Conservation (phyloP, 2,113 vertebrate genomes). For the Zonotrichia leucophrys region DNA sequence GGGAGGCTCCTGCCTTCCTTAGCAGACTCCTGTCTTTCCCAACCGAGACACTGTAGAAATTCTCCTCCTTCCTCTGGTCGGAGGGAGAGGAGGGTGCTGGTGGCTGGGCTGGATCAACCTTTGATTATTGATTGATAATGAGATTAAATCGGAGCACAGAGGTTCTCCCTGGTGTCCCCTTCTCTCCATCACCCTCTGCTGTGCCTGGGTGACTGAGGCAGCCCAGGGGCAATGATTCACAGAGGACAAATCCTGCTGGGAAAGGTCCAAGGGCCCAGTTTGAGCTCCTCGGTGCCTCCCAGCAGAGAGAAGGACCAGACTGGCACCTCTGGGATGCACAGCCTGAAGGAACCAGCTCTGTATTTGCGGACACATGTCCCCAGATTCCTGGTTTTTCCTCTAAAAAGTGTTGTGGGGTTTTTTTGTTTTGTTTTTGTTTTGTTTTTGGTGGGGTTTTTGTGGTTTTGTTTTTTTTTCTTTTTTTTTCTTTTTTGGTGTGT, state of each 20-base stretch:
- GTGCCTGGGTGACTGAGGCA: fast-evolving
- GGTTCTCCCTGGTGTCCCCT: background rate
- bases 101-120: background rate
- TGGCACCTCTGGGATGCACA: background rate
- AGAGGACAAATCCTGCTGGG: background rate
- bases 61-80: background rate
- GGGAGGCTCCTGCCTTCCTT: no score
- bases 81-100: background rate
- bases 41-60: background rate
- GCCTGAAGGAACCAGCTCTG: background rate
- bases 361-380: background rate
- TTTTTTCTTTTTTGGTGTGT: no score
- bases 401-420: background rate
- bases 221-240: fast-evolving
- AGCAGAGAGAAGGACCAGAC: background rate
- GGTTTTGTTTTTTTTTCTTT: no score
- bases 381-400: background rate
- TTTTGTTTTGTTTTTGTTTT: background rate
- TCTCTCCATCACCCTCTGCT: background rate
- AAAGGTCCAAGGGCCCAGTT: fast-evolving
- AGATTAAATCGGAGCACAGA: background rate
- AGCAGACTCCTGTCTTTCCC: no score
- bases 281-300: fast-evolving
- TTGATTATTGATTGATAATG: background rate
- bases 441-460: background rate